Evolutionary conservation across 2,113 vertebrate species (phyloP), one percentile per base, ranked within the genome.

Genomic region (Lota lota): DNA sequence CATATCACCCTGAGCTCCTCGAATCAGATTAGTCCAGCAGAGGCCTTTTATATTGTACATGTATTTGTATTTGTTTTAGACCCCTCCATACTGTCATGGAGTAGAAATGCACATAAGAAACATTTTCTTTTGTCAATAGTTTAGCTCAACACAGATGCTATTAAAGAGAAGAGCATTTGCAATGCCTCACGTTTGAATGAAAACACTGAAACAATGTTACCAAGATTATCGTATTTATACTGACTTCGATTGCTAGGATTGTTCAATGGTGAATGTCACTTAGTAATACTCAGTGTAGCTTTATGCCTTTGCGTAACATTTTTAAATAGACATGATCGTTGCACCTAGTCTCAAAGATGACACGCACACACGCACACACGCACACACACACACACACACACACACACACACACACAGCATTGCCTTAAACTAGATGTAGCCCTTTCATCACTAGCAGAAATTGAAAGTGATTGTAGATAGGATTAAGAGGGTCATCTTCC

Each of bases 361-460:
- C 40, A 47, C 40, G 2, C 40, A 47, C 40, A 47, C 40, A 12
- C 40, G 10, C 40, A 47, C 12, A 47, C 40, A 47, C 40, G 7
- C 3, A 40, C 7, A 40, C 3, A 47, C 40, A 47, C 40, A 47
- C 40, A 47, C 12, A 79, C 7, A 4, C 75, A 71, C 75, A 71
- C 67, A 73, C 12, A 68, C 50, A 70, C 64, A 61, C 70, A 67
- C 78, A 22, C 33, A 47, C 40, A 47, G 64, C 78, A 75, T 89
- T 76, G 77, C 79, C 82, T 84, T 85, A 81, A 85, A 69, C 82
- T 80, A 72, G 60, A 79, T 80, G 83, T 79, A 82, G 77, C 78
- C 22, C 22, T 51, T 33, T 56, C 72, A 56, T 69, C 77, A 78
- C 67, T 68, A 60, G 22, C 76, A 68, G 54, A 47, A 47, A 47